Evolutionary conservation across 1,140 invertebrate genomes (phyloP).

Genomic region (Carposina sasakii): DNA sequence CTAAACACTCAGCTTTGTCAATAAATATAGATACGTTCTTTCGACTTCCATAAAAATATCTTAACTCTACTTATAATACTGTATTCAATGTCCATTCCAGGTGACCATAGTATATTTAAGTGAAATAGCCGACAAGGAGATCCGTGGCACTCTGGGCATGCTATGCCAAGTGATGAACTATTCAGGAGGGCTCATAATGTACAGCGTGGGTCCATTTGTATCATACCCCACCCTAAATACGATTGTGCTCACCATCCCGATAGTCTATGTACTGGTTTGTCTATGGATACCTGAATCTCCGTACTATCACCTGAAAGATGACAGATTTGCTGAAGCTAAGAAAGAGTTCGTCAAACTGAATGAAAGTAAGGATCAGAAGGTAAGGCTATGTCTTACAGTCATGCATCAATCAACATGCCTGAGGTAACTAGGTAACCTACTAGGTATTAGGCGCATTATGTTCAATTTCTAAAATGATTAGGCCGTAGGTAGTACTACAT

Average conservation of each 20-base stretch:
- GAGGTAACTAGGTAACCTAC: no score
- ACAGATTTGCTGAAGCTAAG: constrained; percentile 61
- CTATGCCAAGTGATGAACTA: constrained; percentile 80
- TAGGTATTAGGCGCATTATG: not conserved
- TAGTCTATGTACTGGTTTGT: constrained; percentile 76
- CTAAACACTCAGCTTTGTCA: no score
- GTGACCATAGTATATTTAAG: constrained; percentile 78
- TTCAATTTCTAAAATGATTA: not conserved
- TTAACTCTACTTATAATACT: no score
- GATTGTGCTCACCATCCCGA: constrained; percentile 55
- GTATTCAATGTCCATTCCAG: no score
- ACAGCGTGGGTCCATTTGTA: constrained; percentile 73
- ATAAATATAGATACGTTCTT: no score
- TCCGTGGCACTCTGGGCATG: constrained; percentile 79
- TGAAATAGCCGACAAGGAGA: constrained; percentile 80
- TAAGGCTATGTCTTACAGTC: constrained; percentile 17
- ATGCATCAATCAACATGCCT: no score
- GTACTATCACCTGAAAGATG: constrained; percentile 77
- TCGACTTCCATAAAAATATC: no score
- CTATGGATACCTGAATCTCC: constrained; percentile 86
- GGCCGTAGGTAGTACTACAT: no score
- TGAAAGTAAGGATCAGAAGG: constrained; percentile 52
- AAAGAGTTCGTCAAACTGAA: constrained; percentile 62
- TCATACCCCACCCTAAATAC: constrained; percentile 69
- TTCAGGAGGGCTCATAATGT: constrained; percentile 75